Conservation (phyloP, 2,888 invertebrate genomes). For the Microdon myrmicae region DNA sequence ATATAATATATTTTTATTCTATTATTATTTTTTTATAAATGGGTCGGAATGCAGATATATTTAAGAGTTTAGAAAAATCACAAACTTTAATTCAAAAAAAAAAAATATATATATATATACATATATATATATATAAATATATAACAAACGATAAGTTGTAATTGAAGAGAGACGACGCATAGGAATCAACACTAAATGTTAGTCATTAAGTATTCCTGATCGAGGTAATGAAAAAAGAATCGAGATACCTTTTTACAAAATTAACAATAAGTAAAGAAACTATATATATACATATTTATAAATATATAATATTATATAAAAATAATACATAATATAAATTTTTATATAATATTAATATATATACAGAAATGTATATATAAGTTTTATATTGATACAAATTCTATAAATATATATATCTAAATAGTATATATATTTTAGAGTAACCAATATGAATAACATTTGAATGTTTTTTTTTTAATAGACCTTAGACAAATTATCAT, state of each 20-base stretch:
- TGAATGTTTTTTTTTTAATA: constrained; percentile 30
- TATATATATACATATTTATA: constrained; percentile 10
- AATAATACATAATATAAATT: constrained; percentile 23
- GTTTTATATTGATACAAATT: constrained; percentile 6
- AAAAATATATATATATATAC: constrained; percentile 14
- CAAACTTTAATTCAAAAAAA: constrained; percentile 36
- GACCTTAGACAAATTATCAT: constrained; percentile 30
- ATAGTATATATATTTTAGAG: constrained; percentile 5
- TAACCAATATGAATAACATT: constrained; percentile 6
- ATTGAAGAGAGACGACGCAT: not conserved
- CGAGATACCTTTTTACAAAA: too few relatives aligned
- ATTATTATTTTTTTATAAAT: too few relatives aligned
- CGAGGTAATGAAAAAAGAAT: too few relatives aligned
- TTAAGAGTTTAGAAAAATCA: too few relatives aligned
- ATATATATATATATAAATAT: constrained; percentile 16
- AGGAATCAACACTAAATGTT: not conserved
- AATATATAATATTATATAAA: constrained; percentile 14
- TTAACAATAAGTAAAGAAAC: constrained; percentile 9
- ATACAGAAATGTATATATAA: constrained; percentile 17
- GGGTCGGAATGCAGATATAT: too few relatives aligned
- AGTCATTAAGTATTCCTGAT: not conserved
- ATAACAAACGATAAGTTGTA: constrained; percentile 3
- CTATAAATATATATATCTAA: constrained; percentile 5
- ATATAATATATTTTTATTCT: too few relatives aligned
- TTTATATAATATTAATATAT: constrained; percentile 33